Evolutionary conservation across 1,140 invertebrate species (phyloP).

Genomic region (Drosophila repleta): DNA sequence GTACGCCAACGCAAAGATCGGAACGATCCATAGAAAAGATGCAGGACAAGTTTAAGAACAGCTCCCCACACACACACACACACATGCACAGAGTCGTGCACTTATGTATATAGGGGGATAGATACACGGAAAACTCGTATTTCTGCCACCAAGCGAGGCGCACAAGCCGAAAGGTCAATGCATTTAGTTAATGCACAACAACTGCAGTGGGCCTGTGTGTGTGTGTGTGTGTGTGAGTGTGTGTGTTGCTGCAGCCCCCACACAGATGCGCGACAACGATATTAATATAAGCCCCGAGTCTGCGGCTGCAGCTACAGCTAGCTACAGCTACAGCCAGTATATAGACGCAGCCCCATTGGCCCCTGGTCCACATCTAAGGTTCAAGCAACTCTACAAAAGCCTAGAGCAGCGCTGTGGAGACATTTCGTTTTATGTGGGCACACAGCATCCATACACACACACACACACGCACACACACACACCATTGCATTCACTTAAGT

Average conservation of each 20-base stretch:
- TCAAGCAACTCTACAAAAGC: constrained; percentile 59
- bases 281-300: constrained; percentile 52
- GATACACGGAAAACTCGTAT: constrained; percentile 79
- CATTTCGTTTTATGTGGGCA: constrained; percentile 27
- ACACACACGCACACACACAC: no score
- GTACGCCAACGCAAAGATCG: constrained; percentile 57
- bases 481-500: constrained; percentile 1
- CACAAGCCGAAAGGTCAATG: constrained; percentile 73
- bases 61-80: constrained; percentile 57
- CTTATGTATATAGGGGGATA: constrained; percentile 63
- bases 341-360: constrained; percentile 1
- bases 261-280: constrained; percentile 55
- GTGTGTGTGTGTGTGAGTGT: constrained; percentile 40
- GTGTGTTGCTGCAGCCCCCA: constrained; percentile 59
- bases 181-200: constrained; percentile 75
- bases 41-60: constrained; percentile 80
- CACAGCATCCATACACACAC: constrained; percentile 44
- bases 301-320: constrained; percentile 18
- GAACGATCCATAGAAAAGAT: constrained; percentile 71
- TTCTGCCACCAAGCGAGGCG: constrained; percentile 69
- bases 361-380: constrained; percentile 60
- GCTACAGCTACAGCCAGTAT: constrained; percentile 14
- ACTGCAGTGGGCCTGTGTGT: constrained; percentile 29
- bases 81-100: constrained; percentile 48
- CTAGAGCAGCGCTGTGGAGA: constrained; percentile 41